Evolutionary conservation across 2,888 invertebrate species (phyloP), one percentile per base, ranked within the genome.

Genomic region (Eupeodes latifasciatus): DNA sequence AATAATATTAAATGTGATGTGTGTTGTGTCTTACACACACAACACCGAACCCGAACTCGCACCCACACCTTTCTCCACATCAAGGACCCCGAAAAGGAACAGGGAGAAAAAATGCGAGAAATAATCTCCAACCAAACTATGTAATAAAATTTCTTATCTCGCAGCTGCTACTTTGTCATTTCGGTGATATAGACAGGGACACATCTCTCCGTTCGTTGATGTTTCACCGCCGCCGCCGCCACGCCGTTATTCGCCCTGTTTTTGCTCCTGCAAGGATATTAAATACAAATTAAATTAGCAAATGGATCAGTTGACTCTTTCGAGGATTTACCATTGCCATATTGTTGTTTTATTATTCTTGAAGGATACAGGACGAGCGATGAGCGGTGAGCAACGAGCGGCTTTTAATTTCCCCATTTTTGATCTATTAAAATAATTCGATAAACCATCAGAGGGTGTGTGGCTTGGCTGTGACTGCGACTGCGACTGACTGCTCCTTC

Each of bases 281-380:
- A 88, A 84, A 84, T 78, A 77, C 81, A 78, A 88, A 88, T 88
- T 88, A 88, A 84, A 88, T 88, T 81, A 84, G 80, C 69, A 81
- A 84, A 88, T 81, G 84, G 80, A 77, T 84, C 84, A 75, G 80
- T 81, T 76, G 62, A 62, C 67, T 77, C 75, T 49, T 75, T 53
- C 27, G 49, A 72, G 79, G 55, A 79, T 74, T 84, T 62, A 14
- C 55, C 14, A 14, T 14, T 40, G 66, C 34, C 66, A 55, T 75
- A 66, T 67, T 78, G 59, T 40, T 81, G 59, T 74, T 69, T 74
- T 69, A 64, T 78, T 72, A 53, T 53, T 36, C 10, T 11, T 4
- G 9, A 59, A 36, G 19, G 3, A 11, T 5, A 40, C n/a, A 11
- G 27, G 16, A 36, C 3, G 27, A 27, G 27, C 27, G 2, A 27